Conservation (phyloP, 2,888 invertebrate species). For the Cheilosia scutellata region DNA sequence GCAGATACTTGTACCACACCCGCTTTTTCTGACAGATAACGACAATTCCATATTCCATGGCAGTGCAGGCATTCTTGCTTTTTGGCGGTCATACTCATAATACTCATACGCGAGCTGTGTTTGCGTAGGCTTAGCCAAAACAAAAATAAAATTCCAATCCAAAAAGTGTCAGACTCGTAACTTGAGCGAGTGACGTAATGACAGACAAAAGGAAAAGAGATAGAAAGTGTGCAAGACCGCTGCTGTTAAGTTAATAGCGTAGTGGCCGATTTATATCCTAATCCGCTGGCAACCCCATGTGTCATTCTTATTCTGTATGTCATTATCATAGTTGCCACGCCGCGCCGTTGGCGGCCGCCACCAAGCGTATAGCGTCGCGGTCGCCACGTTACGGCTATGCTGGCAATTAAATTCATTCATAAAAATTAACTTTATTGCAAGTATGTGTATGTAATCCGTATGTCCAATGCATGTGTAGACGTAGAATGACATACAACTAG, state of each 20-base stretch:
- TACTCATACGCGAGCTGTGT: not conserved
- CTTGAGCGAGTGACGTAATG: constrained; percentile 50
- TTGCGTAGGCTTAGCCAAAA: constrained; percentile 9
- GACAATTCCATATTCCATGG: constrained; percentile 25
- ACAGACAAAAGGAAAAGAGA: constrained; percentile 21
- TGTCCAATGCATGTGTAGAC: not conserved
- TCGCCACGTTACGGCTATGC: constrained; percentile 2
- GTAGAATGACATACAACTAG: not conserved
- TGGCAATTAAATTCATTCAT: constrained; percentile 69
- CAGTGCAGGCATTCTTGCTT: constrained; percentile 12
- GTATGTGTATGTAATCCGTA: not conserved
- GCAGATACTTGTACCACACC: constrained; percentile 33
- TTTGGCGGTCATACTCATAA: constrained; percentile 14
- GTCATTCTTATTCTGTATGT: constrained; percentile 29
- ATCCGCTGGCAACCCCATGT: constrained; percentile 49
- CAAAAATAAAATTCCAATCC: constrained; percentile 27
- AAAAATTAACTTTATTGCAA: constrained; percentile 62
- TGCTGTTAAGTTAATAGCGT: constrained; percentile 12
- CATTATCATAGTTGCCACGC: not conserved
- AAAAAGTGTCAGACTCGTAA: constrained; percentile 27
- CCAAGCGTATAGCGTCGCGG: not conserved
- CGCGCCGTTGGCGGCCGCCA: not conserved
- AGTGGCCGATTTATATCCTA: constrained; percentile 48
- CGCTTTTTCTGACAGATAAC: constrained; percentile 31
- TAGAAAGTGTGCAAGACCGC: constrained; percentile 26